Evolutionary conservation across 2,888 invertebrate genomes (phyloP).

Genomic region (Congeria kusceri): DNA sequence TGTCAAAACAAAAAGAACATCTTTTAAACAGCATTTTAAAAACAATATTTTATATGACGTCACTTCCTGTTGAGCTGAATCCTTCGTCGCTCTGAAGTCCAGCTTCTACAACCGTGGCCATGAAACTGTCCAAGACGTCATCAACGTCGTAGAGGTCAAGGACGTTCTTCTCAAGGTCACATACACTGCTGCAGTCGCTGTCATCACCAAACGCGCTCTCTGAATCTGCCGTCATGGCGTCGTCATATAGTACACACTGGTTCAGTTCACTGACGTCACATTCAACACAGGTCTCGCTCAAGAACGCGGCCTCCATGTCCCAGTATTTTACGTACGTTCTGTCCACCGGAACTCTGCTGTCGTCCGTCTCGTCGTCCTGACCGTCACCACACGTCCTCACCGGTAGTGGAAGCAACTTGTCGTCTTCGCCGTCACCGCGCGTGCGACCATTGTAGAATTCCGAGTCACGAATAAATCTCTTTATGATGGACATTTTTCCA

Average conservation of each 20-base stretch:
- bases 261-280: neutral
- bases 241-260: neutral
- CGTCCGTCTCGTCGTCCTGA: neutral
- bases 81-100: too few species aligned
- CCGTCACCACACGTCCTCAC: neutral
- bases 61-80: too few species aligned
- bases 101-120: too few species aligned
- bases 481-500: neutral
- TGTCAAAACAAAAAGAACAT: too few species aligned
- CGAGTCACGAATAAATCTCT: neutral
- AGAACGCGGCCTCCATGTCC: neutral
- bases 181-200: slow-evolving; percentile 2
- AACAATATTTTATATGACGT: too few species aligned
- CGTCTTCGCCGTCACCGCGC: neutral
- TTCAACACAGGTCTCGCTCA: neutral
- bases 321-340: neutral
- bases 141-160: neutral
- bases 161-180: slow-evolving; percentile 1
- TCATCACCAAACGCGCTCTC: neutral
- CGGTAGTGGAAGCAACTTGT: neutral
- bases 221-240: neutral
- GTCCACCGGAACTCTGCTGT: neutral
- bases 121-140: too few species aligned
- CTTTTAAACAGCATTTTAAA: too few species aligned
- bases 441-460: neutral